phyloP scores from a whole-genome alignment of 2,113 vertebrate species.

The Xenopus laevis region DNA sequence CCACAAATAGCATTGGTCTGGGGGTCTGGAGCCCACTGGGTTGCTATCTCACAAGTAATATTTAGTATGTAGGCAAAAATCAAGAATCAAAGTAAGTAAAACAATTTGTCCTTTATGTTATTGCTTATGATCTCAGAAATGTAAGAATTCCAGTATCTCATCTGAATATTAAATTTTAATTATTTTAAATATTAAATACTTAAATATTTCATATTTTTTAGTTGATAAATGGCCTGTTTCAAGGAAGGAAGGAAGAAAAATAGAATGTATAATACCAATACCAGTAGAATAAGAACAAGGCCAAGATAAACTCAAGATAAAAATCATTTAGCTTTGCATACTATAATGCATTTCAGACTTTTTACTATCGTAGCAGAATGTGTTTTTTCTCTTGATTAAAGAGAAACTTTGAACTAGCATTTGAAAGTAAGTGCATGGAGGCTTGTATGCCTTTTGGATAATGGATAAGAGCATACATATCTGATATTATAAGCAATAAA shows the following conservation, averaged over 20 bases:
- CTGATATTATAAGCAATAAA: too few relatives aligned
- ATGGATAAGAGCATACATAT: neutral
- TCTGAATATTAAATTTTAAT: too few relatives aligned
- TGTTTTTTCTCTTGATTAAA: constrained; percentile 32
- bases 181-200: too few relatives aligned
- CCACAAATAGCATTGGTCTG: too few relatives aligned
- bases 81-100: too few relatives aligned
- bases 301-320: constrained; percentile 5
- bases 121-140: too few relatives aligned
- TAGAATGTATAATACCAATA: neutral
- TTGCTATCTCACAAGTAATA: too few relatives aligned
- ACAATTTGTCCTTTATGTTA: too few relatives aligned
- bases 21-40: too few relatives aligned
- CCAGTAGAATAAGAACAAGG: neutral
- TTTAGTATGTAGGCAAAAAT: too few relatives aligned
- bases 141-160: too few relatives aligned
- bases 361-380: neutral
- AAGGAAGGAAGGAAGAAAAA: neutral
- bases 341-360: neutral
- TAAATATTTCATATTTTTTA: constrained; percentile 10
- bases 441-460: constrained; percentile 11
- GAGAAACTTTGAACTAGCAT: constrained; percentile 34
- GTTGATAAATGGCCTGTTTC: neutral
- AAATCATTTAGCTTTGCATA: constrained; percentile 22
- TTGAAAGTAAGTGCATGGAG: constrained; percentile 24